Evolutionary conservation across 1,140 invertebrate species (phyloP), one percentile per base, ranked within the genome.

Genomic region (Scylla paramamosain): DNA sequence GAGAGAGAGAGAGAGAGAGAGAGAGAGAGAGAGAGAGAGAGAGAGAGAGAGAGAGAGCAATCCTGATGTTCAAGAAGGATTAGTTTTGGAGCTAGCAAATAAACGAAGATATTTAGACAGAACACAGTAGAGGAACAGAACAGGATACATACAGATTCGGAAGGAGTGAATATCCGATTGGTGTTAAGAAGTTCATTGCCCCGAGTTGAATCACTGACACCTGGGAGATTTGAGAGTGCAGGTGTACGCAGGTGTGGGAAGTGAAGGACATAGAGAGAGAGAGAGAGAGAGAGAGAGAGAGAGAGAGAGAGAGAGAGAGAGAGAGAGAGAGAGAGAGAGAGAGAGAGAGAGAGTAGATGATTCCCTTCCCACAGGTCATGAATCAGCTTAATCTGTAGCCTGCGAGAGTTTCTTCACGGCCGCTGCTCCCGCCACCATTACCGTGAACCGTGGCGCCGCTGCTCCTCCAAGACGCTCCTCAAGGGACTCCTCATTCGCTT

Each of bases 251-350:
- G 16, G 16, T 59, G 16, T 14, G 52, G 16, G 52, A 59, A 46
- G 87, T 32, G 32, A 45, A 16, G 20, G 20, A 90, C 25, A 28
- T 12, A 59, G 45, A 52, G 16, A 45, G 88, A 45, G 14, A 90
- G 45, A 48, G 12, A 90, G 88, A 90, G 45, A 52, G 32, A 52
- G 12, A 52, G 88, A 90, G 45, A 45, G 88, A 52, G 16, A 86
- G 29, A 86, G 32, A 45, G 84, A 31, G 29, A 28, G 82, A 83
- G 82, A 83, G 82, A 83, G 82, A 83, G 82, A 83, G 82, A 83
- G 82, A 83, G 82, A 84, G 83, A 84, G 83, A 4, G 4, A 8
- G 83, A 84, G 25, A 39, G 84, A 87, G 84, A 87, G 84, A 87
- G 31, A 39, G 31, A 87, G 84, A 87, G 84, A 87, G 31, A 87